These are phyloP conservation scores for Lasioglossum marginatum DNA, from an alignment of 2,888 invertebrate species.

Conservation along the genomic window DNA sequence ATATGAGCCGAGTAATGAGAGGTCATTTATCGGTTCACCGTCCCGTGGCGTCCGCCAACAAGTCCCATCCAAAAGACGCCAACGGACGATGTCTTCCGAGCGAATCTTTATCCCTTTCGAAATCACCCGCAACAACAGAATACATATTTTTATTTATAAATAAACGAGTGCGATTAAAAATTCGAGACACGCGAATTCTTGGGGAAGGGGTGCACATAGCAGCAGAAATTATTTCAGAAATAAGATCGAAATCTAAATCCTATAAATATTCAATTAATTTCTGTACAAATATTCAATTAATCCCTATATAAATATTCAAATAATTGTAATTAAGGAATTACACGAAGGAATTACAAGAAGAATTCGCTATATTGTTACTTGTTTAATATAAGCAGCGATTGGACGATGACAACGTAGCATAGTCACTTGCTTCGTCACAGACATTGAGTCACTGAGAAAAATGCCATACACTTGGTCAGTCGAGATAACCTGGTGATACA, in stretches of 20 bases:
- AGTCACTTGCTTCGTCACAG: neutral
- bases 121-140: neutral
- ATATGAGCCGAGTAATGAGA: slow-evolving; percentile 9
- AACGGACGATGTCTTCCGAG: slow-evolving; percentile 11
- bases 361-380: too few relatives aligned
- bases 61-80: slow-evolving; percentile 21
- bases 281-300: too few relatives aligned
- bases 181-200: neutral
- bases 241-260: neutral
- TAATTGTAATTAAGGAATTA: too few relatives aligned
- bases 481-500: neutral
- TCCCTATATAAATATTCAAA: too few relatives aligned
- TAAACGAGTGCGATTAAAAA: neutral
- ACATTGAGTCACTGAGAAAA: neutral
- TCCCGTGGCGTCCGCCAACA: slow-evolving; percentile 12
- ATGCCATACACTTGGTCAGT: neutral
- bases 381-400: neutral
- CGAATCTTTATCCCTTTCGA: neutral
- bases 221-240: neutral
- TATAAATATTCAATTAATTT: too few relatives aligned
- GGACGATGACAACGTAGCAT: neutral
- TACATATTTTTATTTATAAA: neutral
- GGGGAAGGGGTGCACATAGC: too few relatives aligned
- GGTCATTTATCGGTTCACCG: slow-evolving; percentile 45
- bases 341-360: too few relatives aligned